Conservation (phyloP, 2,113 vertebrate species). For the Syngnathoides biaculeatus region DNA sequence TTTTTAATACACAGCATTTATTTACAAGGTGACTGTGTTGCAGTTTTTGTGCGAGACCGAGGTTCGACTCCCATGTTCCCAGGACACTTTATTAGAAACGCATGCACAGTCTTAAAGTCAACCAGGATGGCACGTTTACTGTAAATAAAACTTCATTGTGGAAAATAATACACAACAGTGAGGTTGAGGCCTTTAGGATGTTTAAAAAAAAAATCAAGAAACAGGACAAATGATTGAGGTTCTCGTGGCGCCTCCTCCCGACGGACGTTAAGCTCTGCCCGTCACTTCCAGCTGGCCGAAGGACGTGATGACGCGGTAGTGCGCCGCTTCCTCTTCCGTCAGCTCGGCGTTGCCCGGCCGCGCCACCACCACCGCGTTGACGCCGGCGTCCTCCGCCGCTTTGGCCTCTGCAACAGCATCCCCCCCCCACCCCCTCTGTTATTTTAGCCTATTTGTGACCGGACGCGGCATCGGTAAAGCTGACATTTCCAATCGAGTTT, state of each 20-base stretch:
- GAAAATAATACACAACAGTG: background rate
- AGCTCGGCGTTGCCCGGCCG: slow-evolving; percentile 90
- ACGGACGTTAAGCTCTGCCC: slow-evolving; percentile 66
- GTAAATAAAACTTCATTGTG: background rate
- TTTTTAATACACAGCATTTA: slow-evolving; percentile 81
- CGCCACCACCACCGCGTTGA: slow-evolving; percentile 85
- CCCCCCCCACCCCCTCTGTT: too few relatives aligned
- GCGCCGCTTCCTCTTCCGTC: slow-evolving; percentile 84
- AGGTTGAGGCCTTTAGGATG: background rate
- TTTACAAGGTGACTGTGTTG: slow-evolving; percentile 51
- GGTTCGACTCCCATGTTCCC: background rate
- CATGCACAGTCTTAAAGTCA: background rate
- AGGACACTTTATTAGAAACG: background rate
- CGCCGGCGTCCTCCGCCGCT: slow-evolving; percentile 83
- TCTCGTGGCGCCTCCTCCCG: background rate
- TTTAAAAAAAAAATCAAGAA: background rate
- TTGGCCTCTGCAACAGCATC: slow-evolving; percentile 79
- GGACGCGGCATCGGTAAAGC: too few relatives aligned
- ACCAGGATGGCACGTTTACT: background rate
- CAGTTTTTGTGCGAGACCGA: background rate
- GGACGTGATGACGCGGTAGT: slow-evolving; percentile 83
- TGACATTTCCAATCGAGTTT: too few relatives aligned
- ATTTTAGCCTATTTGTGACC: background rate
- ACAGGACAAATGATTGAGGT: background rate
- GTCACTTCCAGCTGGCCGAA: slow-evolving; percentile 83